Percentiles rank a stretch among this genome's conserved stretches.
These are phyloP conservation scores for Piaya cayana DNA, from an alignment of 2,113 vertebrate species.

Conservation along the genomic window DNA sequence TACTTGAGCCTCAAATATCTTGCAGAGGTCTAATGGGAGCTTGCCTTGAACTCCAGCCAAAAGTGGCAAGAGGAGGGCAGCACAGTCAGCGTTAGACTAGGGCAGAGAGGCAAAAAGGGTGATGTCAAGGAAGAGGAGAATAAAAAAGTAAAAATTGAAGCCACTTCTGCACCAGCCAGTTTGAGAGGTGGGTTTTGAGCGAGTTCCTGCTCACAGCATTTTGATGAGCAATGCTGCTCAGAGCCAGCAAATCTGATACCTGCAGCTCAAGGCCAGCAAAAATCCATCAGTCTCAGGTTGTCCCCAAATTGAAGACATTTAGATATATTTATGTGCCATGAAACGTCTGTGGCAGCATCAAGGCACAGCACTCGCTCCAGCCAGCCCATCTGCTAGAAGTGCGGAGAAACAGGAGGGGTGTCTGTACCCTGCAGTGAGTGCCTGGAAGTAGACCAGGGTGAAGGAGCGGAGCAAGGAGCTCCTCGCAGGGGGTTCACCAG, in stretches of 20 bases:
- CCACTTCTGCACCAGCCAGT: background rate
- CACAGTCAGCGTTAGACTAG: background rate
- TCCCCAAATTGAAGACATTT: background rate
- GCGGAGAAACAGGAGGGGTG: background rate
- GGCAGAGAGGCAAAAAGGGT: background rate
- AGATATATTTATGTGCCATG: background rate
- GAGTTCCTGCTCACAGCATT: background rate
- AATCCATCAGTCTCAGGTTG: background rate
- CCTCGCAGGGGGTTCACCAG: background rate
- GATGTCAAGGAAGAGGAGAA: background rate
- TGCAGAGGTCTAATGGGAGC: background rate
- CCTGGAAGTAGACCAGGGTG: background rate
- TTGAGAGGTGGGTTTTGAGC: background rate
- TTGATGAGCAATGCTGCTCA: background rate
- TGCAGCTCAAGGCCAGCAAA: background rate
- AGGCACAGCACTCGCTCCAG: background rate
- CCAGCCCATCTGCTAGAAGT: rapidly evolving
- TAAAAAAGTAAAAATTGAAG: background rate
- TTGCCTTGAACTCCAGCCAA: background rate
- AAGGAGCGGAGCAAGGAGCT: background rate
- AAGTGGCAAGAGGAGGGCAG: background rate
- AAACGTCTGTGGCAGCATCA: background rate
- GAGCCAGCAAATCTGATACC: background rate
- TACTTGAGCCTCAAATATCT: background rate
- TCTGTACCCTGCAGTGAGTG: background rate